phyloP scores from a whole-genome alignment of 2,797 vertebrate genomes.

The Manis pentadactyla region DNA sequence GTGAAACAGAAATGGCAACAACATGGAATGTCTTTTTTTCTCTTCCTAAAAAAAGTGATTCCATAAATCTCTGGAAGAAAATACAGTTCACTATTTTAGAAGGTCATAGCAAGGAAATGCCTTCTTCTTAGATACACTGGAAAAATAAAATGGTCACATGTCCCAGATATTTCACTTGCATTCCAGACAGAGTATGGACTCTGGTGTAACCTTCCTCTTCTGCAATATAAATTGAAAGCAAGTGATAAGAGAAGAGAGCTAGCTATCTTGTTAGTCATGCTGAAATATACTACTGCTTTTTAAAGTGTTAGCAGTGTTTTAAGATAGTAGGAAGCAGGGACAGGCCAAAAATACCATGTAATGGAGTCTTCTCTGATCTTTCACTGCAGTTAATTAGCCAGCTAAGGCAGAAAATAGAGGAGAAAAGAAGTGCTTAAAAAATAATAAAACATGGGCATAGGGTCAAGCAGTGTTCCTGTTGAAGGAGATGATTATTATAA shows the following conservation, averaged over 20 bases:
- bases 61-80: background rate
- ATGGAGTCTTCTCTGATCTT: background rate
- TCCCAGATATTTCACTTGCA: background rate
- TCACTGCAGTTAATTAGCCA: background rate
- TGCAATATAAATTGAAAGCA: background rate
- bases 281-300: background rate
- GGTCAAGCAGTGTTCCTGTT: slow-evolving; percentile 10
- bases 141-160: background rate
- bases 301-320: background rate
- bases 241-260: background rate
- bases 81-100: background rate
- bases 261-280: background rate
- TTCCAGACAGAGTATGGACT: background rate
- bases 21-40: background rate
- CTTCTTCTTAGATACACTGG: background rate
- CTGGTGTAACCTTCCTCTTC: background rate
- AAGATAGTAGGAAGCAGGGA: background rate
- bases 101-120: background rate
- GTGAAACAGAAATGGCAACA: background rate
- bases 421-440: slow-evolving; percentile 10
- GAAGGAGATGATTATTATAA: background rate
- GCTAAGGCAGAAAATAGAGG: background rate
- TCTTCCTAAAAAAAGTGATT: background rate
- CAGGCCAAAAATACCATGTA: background rate
- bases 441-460: background rate